phyloP scores from a whole-genome alignment of 1,140 invertebrate species.

The Dreissena rostriformis region DNA sequence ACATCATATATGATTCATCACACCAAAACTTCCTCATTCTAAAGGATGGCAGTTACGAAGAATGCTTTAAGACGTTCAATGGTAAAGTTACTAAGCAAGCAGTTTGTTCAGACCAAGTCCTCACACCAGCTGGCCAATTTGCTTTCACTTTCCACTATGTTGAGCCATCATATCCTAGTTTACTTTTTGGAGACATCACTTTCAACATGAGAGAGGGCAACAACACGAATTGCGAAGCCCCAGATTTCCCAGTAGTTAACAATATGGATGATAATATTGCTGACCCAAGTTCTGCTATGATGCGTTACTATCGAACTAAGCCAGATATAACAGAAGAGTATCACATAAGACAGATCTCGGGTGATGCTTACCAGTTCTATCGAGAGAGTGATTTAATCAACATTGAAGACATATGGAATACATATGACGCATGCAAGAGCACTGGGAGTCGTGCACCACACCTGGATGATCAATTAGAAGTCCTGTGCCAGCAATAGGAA shows the following conservation, averaged over 20 bases:
- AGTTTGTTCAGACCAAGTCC: conserved; percentile 1
- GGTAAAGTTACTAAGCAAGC: conserved; percentile 36
- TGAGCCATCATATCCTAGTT: conserved; percentile 58
- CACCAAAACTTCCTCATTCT: conserved; percentile 7
- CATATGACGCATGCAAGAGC: conserved; percentile 59
- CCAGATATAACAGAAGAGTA: conserved; percentile 16
- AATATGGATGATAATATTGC: conserved; percentile 25
- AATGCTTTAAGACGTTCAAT: conserved; percentile 62
- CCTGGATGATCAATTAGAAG: conserved; percentile 42
- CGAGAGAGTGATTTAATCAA: conserved; percentile 13
- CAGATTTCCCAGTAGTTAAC: conserved; percentile 39
- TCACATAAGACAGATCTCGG: conserved; percentile 49
- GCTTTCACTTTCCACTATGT: conserved; percentile 66
- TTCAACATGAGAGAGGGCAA: conserved; percentile 62
- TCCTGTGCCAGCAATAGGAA: conserved; percentile 17
- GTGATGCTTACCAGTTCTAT: conserved; percentile 60
- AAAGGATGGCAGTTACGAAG: conserved; percentile 38
- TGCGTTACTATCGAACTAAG: conserved; percentile 67
- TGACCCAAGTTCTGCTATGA: conserved; percentile 24
- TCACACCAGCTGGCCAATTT: conserved; percentile 34
- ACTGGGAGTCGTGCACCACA: conserved; percentile 70
- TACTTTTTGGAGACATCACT: conserved; percentile 71
- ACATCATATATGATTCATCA: conserved; percentile 57
- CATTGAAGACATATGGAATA: conserved; percentile 62
- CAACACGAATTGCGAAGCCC: conserved; percentile 14